Evolutionary conservation across 2,113 vertebrate genomes (phyloP), one percentile per base, ranked within the genome.

Genomic region (Percina caprodes): DNA sequence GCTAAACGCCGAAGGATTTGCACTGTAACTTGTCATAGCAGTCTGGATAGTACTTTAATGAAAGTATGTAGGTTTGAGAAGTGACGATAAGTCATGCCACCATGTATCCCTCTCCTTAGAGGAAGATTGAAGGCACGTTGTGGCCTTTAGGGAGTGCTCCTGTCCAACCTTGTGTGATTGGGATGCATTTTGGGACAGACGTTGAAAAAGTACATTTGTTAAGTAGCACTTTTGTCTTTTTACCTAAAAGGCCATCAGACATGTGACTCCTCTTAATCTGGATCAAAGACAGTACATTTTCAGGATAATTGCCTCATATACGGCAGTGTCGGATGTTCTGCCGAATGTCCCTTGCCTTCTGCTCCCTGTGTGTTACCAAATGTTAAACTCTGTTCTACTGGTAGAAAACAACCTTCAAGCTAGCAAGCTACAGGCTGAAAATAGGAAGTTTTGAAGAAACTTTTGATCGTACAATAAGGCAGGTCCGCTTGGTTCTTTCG

Each of bases 1-100:
- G 35, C 26, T 84, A 48, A 85, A 83, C 3, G 46, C 52, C 21
- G n/a, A 42, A 35, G 63, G 67, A 85, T 82, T 80, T 74, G 30
- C 55, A 71, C 63, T 6, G 30, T 62, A 42, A 71, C 55, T 65
- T 59, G n/a, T 49, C 66, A 48, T n/a, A 61, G 51, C 72, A 54
- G 46, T 66, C 63, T 70, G 62, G 23, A 51, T 60, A 62, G 24
- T n/a, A 35, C 19, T 60, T 71, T 80, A 74, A 81, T 74, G 74
- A 54, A 70, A 78, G 58, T 42, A 49, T 65, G 77, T 4, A 60
- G 19, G 81, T 71, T 39, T 74, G 74, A 82, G 55, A 56, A 42
- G n/a, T 72, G 45, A 55, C 46, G 66, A 73, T 23, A 68, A 87
- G 51, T 75, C 67, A 79, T 21, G 59, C 19, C 19, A 16, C 23